Evolutionary conservation across 2,888 invertebrate species (phyloP), one percentile per base, ranked within the genome.

Genomic region (Idaea aversata): DNA sequence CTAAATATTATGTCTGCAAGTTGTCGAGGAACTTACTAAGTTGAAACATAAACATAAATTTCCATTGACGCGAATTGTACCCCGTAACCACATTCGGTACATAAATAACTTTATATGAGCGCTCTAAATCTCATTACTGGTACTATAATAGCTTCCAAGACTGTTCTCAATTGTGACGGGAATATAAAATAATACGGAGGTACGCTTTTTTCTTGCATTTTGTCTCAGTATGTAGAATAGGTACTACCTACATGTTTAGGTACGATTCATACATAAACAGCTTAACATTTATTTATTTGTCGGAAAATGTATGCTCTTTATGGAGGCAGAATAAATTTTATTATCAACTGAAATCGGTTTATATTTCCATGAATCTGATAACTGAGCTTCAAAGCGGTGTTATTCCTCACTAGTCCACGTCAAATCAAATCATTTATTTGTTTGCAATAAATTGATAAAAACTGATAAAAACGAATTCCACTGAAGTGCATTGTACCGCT

Each of bases 51-150:
- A 47, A 47, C 47, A 47, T 47, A 47, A 47, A 47, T 47, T 47
- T 47, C 47, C 71, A 80, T 73, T 69, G 73, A 69, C 71, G 70
- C 71, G 72, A 68, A 70, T 73, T 71, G 73, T 70, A 75, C 74
- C 76, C 75, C 77, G 76, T 79, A 82, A 78, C 82, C 84, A 82
- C 84, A 83, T 83, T 83, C 81, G 80, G 78, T 81, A 84, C 88
- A 89, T 90, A 90, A 90, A 90, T 91, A 90, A 90, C 90, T 86
- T 89, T 88, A 88, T 90, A 90, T 91, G 88, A 90, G 84, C 87
- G 87, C 86, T 90, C 87, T 90, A 90, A 89, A 91, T 90, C 88
- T 91, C 88, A 90, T 91, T 90, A 89, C 84, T 84, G 85, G 85
- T 83, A 83, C 86, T 86, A 85, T 89, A 88, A 90, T 90, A 90